Base-by-base conservation (phyloP, 2,888 invertebrate genomes). In the Athalia circularis region DNA sequence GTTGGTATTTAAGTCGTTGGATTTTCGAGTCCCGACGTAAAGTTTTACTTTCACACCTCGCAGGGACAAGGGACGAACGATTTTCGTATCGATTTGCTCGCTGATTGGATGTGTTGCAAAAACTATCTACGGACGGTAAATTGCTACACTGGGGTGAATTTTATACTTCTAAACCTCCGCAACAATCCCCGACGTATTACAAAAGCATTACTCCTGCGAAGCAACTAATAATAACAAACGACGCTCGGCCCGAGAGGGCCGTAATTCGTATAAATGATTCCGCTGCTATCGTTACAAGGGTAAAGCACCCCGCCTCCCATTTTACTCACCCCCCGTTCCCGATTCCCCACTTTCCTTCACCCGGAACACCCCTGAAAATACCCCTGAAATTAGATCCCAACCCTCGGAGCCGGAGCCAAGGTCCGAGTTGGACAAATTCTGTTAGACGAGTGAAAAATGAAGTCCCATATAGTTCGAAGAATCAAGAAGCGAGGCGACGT, bases 201-300 rank as follows among this genome's bases (percentile, higher is more conserved):
- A 77, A 77, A 65, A 77, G 65, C 77, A 67, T 77, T 77, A 65
- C 77, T 65, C 62, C 77, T 54, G 61, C 43, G 9, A 76, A 72
- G 77, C 74, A 83, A 81, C 83, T 83, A 83, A 84, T 84, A 84
- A 84, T 84, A 84, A 84, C 84, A 83, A 83, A 84, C 83, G 83
- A 83, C 77, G 78, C 81, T 75, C 80, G 80, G 79, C 81, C 74
- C 80, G 80, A 83, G 84, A 82, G 82, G 84, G 82, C 86, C 80
- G 89, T 90, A 90, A 90, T 90, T 90, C 89, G 90, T 88, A 90
- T 90, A 90, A 90, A 90, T 90, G 90, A 90, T 90, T 80, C 78
- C 80, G 83, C 82, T 82, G 82, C 83, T 84, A 87, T 86, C 85
- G 78, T 78, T 78, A 78, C 70, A 72, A 70, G 68, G 84, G 84